Evolutionary conservation across 2,113 vertebrate species (phyloP), one percentile per base, ranked within the genome.

Genomic region (Silurus meridionalis): DNA sequence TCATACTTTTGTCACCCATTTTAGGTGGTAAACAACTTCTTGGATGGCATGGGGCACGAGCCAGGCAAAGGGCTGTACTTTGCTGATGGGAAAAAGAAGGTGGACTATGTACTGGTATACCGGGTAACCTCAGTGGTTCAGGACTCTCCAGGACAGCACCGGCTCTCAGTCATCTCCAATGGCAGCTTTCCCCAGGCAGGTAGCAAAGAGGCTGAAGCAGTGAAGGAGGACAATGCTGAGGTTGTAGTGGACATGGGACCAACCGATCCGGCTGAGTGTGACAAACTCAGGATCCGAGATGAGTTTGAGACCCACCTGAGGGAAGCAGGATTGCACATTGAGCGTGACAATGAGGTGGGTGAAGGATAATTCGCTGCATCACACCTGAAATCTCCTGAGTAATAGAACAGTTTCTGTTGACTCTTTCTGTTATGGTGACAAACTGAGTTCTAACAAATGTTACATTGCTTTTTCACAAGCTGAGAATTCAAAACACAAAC

Each of bases 31-130:
- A 97, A 96, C 91, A 96, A 95, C 82, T 95, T 95, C 6, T 2
- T 96, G 89, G 95, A 94, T 0, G 92, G 55, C 55, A 84, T 91
- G 48, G 82, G 86, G 19, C 37, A 69, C 63, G 0, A 88, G 21
- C 85, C 58, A 37, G n/a, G 90, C 87, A 93, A 92, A 0, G 94
- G 95, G 78, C 95, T 96, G 92, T 95, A 93, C 91, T 99, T 99
- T 90, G 90, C 93, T 0, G 97, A 99, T 75, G 97, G 95, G 90
- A 95, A 93, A 85, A 96, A 97, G 86, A 99, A 98, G 91, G 97
- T 99, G 0, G 98, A 99, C 92, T 99, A 98, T 0, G 97, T 99
- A 46, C 91, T 99, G 21, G 96, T 95, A 21, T 97, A 96, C 85
- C 94, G 96, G 52, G 95, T 96, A 14, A 94, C 88, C 0, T 79